These are phyloP conservation scores for Gastracanthus pulcherrimus DNA, from an alignment of 2,888 invertebrate genomes.

Conservation along the genomic window DNA sequence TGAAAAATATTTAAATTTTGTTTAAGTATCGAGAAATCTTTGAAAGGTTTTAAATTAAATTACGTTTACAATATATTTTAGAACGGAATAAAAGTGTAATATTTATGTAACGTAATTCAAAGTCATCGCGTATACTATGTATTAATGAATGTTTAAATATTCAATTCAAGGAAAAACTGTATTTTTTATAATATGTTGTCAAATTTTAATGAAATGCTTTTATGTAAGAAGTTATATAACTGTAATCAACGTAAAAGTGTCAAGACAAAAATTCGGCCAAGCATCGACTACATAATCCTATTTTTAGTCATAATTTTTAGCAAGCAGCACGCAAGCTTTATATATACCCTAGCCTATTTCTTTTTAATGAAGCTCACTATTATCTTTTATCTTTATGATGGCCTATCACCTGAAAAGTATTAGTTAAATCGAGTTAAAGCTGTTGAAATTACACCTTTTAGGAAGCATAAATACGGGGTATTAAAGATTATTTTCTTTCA, in stretches of 20 bases:
- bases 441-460: neutral
- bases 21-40: too few species aligned
- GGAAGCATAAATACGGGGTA: neutral
- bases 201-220: neutral
- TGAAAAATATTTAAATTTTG: too few species aligned
- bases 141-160: neutral
- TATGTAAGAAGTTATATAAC: neutral
- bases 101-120: too few species aligned
- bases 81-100: too few species aligned
- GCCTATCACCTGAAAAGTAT: neutral
- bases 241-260: neutral
- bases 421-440: neutral
- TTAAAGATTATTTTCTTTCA: neutral
- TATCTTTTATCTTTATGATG: neutral
- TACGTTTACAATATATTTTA: too few species aligned
- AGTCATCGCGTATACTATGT: too few species aligned
- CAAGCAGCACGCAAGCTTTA: neutral
- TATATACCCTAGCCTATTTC: neutral
- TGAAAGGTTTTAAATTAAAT: too few species aligned
- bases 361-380: constrained; percentile 4
- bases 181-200: neutral
- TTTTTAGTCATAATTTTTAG: constrained; percentile 1
- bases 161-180: too few species aligned
- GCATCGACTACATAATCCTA: neutral
- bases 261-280: neutral